These are phyloP conservation scores for Netelia melanura DNA, from an alignment of 2,888 invertebrate species.

Conservation along the genomic window DNA sequence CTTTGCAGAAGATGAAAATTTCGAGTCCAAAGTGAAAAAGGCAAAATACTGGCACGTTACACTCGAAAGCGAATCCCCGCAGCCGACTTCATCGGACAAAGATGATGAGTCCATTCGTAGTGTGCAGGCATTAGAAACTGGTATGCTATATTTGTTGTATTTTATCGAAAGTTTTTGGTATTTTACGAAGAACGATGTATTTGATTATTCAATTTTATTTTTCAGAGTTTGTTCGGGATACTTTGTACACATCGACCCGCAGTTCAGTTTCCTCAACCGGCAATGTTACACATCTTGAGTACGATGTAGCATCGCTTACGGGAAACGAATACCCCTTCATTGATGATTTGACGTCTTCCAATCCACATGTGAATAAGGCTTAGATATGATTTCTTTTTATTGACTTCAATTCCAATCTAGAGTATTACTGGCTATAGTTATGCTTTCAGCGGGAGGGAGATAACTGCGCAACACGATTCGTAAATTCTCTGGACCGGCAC, in stretches of 20 bases:
- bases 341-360: conserved; percentile 74
- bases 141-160: conserved; percentile 74
- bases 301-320: conserved; percentile 76
- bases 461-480: too few species aligned
- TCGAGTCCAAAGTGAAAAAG: conserved; percentile 70
- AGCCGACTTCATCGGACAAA: conserved; percentile 79
- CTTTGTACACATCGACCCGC: conserved; percentile 77
- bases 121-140: conserved; percentile 89
- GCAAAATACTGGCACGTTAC: conserved; percentile 78
- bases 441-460: too few species aligned
- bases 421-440: too few species aligned
- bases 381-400: background rate
- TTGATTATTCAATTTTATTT: conserved; percentile 46
- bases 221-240: conserved; percentile 78
- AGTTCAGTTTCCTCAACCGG: conserved; percentile 73
- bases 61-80: conserved; percentile 85
- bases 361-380: conserved; percentile 75
- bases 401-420: background rate
- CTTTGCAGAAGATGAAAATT: conserved; percentile 74
- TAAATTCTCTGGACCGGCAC: too few species aligned
- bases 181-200: background rate
- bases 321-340: conserved; percentile 74
- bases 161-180: background rate
- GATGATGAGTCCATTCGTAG: conserved; percentile 88
- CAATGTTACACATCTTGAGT: conserved; percentile 74